Evolutionary conservation across 2,797 vertebrate genomes (phyloP), one percentile per base, ranked within the genome.

Genomic region (Novumbra hubbsi): DNA sequence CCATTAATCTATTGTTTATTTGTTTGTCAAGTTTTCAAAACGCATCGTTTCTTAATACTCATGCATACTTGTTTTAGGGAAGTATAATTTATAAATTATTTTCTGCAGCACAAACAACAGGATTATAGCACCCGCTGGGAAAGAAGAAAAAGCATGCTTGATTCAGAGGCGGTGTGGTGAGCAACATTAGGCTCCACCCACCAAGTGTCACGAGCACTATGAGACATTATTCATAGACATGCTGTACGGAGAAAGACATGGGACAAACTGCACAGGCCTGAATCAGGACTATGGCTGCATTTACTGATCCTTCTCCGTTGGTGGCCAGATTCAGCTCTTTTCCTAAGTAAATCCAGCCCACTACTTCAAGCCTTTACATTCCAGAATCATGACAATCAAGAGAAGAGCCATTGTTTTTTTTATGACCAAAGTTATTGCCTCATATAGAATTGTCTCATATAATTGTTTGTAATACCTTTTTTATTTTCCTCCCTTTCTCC

Each of bases 341-440:
- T 86, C 80, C 71, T 73, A 71, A 78, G 74, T 80, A 78, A 88
- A 81, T 57, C 62, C 74, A 76, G 80, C 82, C 78, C 85, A 84
- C 72, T 55, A 69, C 81, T 73, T 87, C 84, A 84, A 88, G 81
- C 83, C 83, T 84, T 85, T 91, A 84, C 89, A 87, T 89, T 88
- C 90, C 87, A 86, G 80, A 73, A 63, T 49, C 84, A 81, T 76
- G 81, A 73, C 83, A 84, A 84, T 78, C 83, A 85, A 84, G 79
- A 79, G 68, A 80, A 84, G 76, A 77, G 73, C 32, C n/a, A 70
- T 73, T 15, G 24, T 52, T 71, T 63, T 63, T 85, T 78, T 67
- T 55, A 69, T 75, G 80, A 86, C 79, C 77, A 79, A 75, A 76
- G 68, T 78, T 78, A 70, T 49, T 81, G 81, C 85, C 85, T 84